Conservation (phyloP, 2,113 vertebrate genomes). For the Zosterops pallidus region DNA sequence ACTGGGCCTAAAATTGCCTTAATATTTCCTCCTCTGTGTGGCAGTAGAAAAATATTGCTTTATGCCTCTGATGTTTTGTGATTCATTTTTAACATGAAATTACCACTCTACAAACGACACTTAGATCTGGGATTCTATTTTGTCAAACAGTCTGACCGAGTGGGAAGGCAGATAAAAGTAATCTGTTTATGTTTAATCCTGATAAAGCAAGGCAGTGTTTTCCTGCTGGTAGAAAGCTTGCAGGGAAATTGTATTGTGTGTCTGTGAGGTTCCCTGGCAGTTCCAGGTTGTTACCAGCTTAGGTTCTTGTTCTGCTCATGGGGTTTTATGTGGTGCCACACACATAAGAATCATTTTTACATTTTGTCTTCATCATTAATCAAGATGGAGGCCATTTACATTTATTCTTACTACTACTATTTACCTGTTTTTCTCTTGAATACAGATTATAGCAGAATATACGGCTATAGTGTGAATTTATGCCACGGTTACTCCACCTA, state of each 20-base stretch:
- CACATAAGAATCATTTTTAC: neutral
- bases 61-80: neutral
- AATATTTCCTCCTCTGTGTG: neutral
- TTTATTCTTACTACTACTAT: neutral
- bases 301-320: neutral
- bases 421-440: neutral
- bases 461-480: neutral
- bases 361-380: neutral
- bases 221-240: neutral
- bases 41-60: neutral
- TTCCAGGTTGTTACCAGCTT: neutral
- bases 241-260: neutral
- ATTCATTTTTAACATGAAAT: conserved; percentile 1
- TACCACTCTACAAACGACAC: neutral
- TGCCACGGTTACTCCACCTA: neutral
- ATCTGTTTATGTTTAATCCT: neutral
- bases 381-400: neutral
- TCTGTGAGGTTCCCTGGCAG: neutral
- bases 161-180: neutral
- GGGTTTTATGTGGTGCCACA: neutral
- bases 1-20: neutral
- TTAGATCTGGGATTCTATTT: neutral
- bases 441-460: neutral
- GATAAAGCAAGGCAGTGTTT: neutral
- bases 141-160: neutral